Evolutionary conservation across 2,888 invertebrate species (phyloP), one percentile per base, ranked within the genome.

Genomic region (Coleophora flavipennella): DNA sequence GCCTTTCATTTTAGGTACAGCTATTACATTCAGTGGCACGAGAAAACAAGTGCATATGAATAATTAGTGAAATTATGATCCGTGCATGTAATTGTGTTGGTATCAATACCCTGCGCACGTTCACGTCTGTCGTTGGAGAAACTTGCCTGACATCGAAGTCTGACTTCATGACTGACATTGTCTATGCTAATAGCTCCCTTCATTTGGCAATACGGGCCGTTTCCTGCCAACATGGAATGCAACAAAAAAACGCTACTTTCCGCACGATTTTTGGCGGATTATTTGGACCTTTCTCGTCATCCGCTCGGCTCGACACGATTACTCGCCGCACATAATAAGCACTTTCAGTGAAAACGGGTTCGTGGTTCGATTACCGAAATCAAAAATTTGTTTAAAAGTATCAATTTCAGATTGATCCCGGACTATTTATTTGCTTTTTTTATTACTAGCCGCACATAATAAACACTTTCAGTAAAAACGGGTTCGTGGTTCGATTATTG

Each of bases 141-240:
- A 77, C 62, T 64, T 54, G 47, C 51, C 48, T 50, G 48, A 50
- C 28, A 35, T 43, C 45, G 40, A 46, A 52, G 51, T 41, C 36
- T 46, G 45, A n/a, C n/a, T n/a, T 38, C 46, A 62, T 56, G 65
- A 70, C 67, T 74, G 73, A 67, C 67, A 57, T 59, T 43, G 53
- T 47, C 51, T 66, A 72, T 74, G 73, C 57, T 67, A 75, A 74
- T 66, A 53, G 53, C 45, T 50, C 46, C 53, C 54, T 49, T 61
- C 62, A 65, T 73, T 73, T 53, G 71, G 59, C 60, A 64, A 68
- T 66, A 70, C 59, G 51, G 75, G 68, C 51, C 70, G 66, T 61
- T 75, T 75, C 73, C 75, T 71, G 71, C 46, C 60, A 49, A 61
- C 56, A 53, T 44, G 48, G 58, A 65, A 67, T 66, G 57, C 62